phyloP scores from a whole-genome alignment of 2,888 invertebrate species.

The Maniola hyperantus region DNA sequence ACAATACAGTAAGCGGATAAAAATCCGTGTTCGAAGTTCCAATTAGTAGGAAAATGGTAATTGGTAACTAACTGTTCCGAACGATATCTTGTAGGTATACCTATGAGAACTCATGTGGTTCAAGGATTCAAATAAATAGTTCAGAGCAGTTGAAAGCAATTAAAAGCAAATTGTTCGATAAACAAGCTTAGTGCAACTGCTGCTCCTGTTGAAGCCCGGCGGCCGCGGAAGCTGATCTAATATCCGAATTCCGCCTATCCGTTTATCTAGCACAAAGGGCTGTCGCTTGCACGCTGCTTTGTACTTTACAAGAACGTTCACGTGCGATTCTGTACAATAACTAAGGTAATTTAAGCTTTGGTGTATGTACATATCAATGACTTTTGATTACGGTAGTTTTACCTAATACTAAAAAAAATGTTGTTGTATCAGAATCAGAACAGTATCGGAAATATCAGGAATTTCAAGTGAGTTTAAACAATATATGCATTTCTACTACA shows the following conservation, averaged over 20 bases:
- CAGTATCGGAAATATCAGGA: no score
- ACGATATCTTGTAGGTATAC: background rate
- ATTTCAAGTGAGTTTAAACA: no score
- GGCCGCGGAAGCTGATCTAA: constrained; percentile 66
- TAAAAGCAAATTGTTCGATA: constrained; percentile 72
- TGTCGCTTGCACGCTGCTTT: constrained; percentile 65
- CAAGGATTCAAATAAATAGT: background rate
- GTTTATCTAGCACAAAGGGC: constrained; percentile 70
- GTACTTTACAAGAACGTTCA: constrained; percentile 42
- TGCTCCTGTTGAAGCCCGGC: constrained; percentile 13
- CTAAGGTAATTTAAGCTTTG: constrained; percentile 1
- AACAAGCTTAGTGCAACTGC: constrained; percentile 50
- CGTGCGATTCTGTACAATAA: constrained; percentile 12
- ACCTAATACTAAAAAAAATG: background rate
- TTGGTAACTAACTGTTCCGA: background rate
- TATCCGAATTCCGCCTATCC: constrained; percentile 65
- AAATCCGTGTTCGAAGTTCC: background rate
- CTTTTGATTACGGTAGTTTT: background rate
- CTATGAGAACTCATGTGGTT: background rate
- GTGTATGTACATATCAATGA: no score
- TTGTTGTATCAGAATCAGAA: no score
- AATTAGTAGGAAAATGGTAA: no score
- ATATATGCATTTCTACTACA: no score
- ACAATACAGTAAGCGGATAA: background rate
- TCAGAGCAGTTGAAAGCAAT: constrained; percentile 58